Conservation (phyloP, 2,888 invertebrate species). For the Cerceris rybyensis region DNA sequence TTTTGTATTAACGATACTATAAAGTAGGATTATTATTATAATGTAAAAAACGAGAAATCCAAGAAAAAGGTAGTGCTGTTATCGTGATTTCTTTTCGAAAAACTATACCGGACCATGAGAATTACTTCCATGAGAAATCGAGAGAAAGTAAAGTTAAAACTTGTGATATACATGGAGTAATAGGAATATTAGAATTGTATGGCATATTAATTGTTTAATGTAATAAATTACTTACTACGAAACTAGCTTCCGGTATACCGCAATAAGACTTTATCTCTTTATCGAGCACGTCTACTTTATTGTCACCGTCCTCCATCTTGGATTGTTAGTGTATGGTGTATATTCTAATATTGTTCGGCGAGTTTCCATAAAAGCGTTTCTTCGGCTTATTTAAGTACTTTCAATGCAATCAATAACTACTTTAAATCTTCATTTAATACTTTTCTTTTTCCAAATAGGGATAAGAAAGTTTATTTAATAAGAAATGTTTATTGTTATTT, state of each 20-base stretch:
- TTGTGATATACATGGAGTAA: background rate
- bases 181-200: slow-evolving; percentile 3
- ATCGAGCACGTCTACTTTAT: slow-evolving; percentile 71
- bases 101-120: slow-evolving; percentile 28
- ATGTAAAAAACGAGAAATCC: too few relatives aligned
- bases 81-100: background rate
- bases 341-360: background rate
- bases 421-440: background rate
- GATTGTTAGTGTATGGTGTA: slow-evolving; percentile 35
- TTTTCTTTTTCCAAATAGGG: too few relatives aligned
- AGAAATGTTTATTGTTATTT: too few relatives aligned
- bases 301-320: slow-evolving; percentile 76
- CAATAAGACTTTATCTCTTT: slow-evolving; percentile 87
- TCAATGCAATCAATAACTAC: background rate
- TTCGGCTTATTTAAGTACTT: background rate
- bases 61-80: background rate
- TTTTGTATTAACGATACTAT: too few relatives aligned
- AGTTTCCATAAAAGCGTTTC: slow-evolving; percentile 15
- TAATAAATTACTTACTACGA: slow-evolving; percentile 87
- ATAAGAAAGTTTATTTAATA: too few relatives aligned
- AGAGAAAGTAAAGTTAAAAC: slow-evolving; percentile 13
- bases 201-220: slow-evolving; percentile 23
- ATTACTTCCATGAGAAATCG: slow-evolving; percentile 14
- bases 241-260: slow-evolving; percentile 93
- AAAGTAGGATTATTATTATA: too few relatives aligned